phyloP scores from a whole-genome alignment of 2,797 vertebrate genomes.

The Aplochiton taeniatus region DNA sequence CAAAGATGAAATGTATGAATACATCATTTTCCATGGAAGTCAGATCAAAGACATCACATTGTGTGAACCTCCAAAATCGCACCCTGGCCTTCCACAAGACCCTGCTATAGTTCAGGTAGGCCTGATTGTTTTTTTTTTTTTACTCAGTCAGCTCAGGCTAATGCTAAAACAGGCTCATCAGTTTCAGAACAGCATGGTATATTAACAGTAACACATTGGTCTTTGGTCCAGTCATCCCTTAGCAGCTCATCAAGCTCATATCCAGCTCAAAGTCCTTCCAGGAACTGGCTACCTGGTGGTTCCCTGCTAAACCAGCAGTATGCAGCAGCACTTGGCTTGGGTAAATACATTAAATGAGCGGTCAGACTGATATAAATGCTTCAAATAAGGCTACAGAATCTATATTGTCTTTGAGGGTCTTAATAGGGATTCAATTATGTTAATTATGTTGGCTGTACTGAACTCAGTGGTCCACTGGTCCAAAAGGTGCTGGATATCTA shows the following conservation, averaged over 20 bases:
- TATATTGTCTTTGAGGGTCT: no score
- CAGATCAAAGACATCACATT: slow-evolving; percentile 95
- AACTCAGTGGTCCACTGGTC: slow-evolving; percentile 8
- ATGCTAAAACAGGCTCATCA: no score
- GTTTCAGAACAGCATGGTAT: no score
- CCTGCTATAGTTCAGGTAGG: slow-evolving; percentile 94
- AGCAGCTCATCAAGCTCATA: slow-evolving; percentile 72
- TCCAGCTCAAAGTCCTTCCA: slow-evolving; percentile 83
- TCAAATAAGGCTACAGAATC: no score
- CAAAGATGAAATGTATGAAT: slow-evolving; percentile 92
- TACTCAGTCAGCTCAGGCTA: background rate
- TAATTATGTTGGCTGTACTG: background rate
- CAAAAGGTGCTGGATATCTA: slow-evolving; percentile 81
- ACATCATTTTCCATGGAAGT: slow-evolving; percentile 95
- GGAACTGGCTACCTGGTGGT: slow-evolving; percentile 87
- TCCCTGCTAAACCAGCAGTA: slow-evolving; percentile 91
- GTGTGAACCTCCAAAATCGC: slow-evolving; percentile 88
- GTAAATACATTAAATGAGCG: slow-evolving; percentile 73
- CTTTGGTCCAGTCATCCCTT: slow-evolving; percentile 57
- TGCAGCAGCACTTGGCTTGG: slow-evolving; percentile 87
- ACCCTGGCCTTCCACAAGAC: slow-evolving; percentile 88
- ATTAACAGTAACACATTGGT: background rate
- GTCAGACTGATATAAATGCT: background rate
- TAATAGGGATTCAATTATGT: no score
- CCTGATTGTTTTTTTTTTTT: no score